These are phyloP conservation scores for Lycia hirtaria DNA, from an alignment of 2,888 invertebrate genomes.

Conservation along the genomic window DNA sequence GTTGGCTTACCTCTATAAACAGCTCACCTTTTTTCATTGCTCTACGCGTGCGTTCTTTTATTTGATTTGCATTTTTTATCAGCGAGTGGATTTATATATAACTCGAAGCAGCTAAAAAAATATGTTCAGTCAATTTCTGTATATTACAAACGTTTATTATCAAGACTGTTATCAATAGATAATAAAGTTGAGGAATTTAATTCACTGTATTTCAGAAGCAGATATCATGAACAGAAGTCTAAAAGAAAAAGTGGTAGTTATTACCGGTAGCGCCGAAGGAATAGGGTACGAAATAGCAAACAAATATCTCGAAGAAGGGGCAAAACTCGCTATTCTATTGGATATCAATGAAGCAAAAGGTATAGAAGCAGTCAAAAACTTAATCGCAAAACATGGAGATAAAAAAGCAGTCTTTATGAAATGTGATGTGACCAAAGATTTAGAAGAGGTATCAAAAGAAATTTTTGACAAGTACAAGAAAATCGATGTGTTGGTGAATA, in stretches of 20 bases:
- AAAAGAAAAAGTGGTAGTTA: constrained; percentile 40
- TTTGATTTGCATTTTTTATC: no score
- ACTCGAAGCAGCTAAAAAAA: no score
- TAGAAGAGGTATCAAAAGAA: constrained; percentile 63
- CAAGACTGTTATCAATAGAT: neutral
- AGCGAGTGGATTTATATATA: no score
- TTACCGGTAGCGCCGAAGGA: constrained; percentile 80
- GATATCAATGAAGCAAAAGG: constrained; percentile 29
- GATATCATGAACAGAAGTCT: constrained; percentile 30
- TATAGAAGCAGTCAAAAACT: constrained; percentile 8
- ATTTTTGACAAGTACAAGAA: constrained; percentile 49
- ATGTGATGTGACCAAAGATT: constrained; percentile 75
- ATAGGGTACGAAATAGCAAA: constrained; percentile 70
- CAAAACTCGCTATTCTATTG: constrained; percentile 60
- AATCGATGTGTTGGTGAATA: constrained; percentile 67
- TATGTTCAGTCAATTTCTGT: no score
- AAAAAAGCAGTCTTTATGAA: constrained; percentile 69
- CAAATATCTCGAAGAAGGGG: constrained; percentile 62
- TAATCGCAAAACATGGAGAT: constrained; percentile 65
- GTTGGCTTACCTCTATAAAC: no score
- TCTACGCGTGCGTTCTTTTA: no score
- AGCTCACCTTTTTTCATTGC: no score
- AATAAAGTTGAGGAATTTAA: neutral
- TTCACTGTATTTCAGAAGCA: neutral
- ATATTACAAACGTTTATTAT: neutral